Evolutionary conservation across 2,797 vertebrate species (phyloP).

Genomic region (Neostethus bicornis): DNA sequence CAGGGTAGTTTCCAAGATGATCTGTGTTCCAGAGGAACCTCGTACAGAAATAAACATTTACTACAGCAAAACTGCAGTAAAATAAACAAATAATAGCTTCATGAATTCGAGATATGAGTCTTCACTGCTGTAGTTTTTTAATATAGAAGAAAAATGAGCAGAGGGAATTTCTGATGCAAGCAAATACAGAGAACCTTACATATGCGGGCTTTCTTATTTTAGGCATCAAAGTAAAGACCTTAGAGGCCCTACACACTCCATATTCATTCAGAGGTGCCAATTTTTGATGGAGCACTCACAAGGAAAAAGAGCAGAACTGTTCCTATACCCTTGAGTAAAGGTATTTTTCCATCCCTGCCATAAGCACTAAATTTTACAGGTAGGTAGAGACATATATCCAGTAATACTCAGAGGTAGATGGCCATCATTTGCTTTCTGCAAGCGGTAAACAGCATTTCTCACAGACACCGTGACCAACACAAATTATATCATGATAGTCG

Average conservation of each 20-base stretch:
- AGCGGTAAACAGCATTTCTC: constrained; percentile 54
- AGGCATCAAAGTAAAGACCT: constrained; percentile 17
- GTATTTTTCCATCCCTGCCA: background rate
- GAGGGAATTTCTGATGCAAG: background rate
- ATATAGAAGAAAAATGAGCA: background rate
- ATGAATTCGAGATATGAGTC: constrained; percentile 34
- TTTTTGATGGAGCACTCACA: background rate
- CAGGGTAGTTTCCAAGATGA: constrained; percentile 47
- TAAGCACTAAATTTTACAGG: background rate
- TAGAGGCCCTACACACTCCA: constrained; percentile 14
- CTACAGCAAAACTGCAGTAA: constrained; percentile 20
- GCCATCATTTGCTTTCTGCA: constrained; percentile 32
- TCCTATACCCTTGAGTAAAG: constrained; percentile 2
- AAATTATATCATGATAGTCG: constrained; percentile 60
- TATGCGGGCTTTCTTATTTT: constrained; percentile 11
- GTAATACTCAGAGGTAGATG: constrained; percentile 1
- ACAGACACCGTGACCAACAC: constrained; percentile 48
- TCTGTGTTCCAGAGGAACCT: constrained; percentile 36
- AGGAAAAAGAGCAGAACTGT: constrained; percentile 8
- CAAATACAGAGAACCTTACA: background rate
- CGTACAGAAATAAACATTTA: constrained; percentile 59
- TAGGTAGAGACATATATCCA: constrained; percentile 16
- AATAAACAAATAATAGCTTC: constrained; percentile 47
- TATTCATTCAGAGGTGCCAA: background rate
- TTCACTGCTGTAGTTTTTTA: constrained; percentile 12